Conservation (phyloP, 2,113 vertebrate species). For the Hepsetus odoe region DNA sequence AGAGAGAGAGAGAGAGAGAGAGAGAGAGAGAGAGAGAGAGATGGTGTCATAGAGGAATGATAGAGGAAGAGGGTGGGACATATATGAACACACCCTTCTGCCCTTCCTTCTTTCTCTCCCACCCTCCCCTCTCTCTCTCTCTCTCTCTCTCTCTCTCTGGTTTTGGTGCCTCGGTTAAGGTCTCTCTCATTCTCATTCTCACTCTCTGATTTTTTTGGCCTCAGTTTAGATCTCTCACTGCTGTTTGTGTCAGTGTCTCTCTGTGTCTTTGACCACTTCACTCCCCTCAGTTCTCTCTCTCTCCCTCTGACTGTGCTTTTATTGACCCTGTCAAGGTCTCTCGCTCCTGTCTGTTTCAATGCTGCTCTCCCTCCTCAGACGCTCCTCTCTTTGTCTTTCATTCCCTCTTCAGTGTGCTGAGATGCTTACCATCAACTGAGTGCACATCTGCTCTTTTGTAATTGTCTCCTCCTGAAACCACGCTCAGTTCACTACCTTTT, state of each 20-base stretch:
- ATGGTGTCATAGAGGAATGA: not conserved
- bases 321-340: not conserved
- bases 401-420: constrained; percentile 50
- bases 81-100: constrained; percentile 72
- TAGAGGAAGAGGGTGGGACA: constrained; percentile 61
- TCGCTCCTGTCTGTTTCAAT: not conserved
- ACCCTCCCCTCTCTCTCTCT: constrained; percentile 40
- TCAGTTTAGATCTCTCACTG: constrained; percentile 57
- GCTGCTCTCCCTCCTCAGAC: not conserved
- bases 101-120: constrained; percentile 59
- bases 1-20: constrained; percentile 54
- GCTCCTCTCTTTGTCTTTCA: not conserved
- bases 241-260: constrained; percentile 45
- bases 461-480: constrained; percentile 49
- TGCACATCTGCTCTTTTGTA: constrained; percentile 74
- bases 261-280: constrained; percentile 9
- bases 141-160: constrained; percentile 42
- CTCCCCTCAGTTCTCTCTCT: constrained; percentile 27
- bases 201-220: constrained; percentile 44
- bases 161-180: constrained; percentile 37
- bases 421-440: constrained; percentile 58
- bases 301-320: constrained; percentile 7
- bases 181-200: constrained; percentile 23
- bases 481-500: constrained; percentile 59
- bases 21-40: constrained; percentile 54